Base-by-base conservation (phyloP, 2,888 invertebrate species). In the Caenorhabditis panamensis region DNA sequence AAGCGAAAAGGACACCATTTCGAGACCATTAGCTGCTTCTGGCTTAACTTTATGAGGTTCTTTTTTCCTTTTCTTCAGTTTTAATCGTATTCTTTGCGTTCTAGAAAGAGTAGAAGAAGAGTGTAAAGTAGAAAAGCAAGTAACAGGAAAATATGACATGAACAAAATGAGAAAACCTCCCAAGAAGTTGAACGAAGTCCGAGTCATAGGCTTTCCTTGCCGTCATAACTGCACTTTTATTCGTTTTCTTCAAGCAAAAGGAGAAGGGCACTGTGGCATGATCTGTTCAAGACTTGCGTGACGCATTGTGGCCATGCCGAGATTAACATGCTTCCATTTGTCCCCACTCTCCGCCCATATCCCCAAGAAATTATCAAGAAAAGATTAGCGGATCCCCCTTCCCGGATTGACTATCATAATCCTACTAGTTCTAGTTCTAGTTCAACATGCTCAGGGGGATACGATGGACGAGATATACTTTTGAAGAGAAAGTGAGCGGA, bases 261-360 rank as follows among this genome's bases (percentile, higher is more conserved):
- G 16, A 63, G 20, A 64, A 36, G 26, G 37, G 51, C 47, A 63
- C 0, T 4, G n/a, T 8, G 51, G 36, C 3, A 6, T 41, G 26
- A 26, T 62, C 61, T 41, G 56, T 31, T 31, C 56, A 56, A 18
- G 31, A 61, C 41, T 69, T 53, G 18, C 26, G 6, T 75, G 75
- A 75, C 75, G 66, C 75, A 75, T 61, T 49, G 18, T 20, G 72
- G 56, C 72, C 62, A 64, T 72, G 73, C 59, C 41, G 59, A 73
- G 73, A 73, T 73, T 73, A 73, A 47, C 41, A 31, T 31, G 28
- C 31, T 56, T 20, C 59, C 18, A 49, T 26, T 36, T 47, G 28
- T 64, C n/a, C 28, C 44, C 31, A n/a, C 13, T 58, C 53, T 18
- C 37, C 26, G 51, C 26, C 36, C 22, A 41, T 73, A 59, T 58